phyloP scores from a whole-genome alignment of 2,113 vertebrate genomes.

The Brienomyrus brachyistius region DNA sequence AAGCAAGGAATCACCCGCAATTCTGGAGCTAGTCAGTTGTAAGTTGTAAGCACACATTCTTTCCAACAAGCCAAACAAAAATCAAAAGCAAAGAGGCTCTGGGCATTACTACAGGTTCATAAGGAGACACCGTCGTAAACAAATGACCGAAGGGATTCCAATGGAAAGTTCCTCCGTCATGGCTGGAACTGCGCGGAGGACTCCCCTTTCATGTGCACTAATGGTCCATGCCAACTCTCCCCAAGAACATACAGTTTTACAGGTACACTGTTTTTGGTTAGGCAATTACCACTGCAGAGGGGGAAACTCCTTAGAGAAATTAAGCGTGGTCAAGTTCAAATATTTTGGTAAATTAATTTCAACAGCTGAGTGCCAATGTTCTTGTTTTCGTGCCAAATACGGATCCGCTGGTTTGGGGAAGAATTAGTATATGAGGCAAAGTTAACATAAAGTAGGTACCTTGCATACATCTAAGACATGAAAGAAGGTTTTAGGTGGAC shows the following conservation, averaged over 20 bases:
- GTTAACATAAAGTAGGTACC: neutral
- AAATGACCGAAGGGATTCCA: conserved; percentile 44
- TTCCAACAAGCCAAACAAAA: conserved; percentile 67
- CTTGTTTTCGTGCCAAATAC: conserved; percentile 21
- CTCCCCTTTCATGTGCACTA: conserved; percentile 42
- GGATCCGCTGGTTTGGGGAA: conserved; percentile 7
- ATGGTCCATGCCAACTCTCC: conserved; percentile 31
- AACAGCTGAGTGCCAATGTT: conserved; percentile 31
- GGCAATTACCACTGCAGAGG: conserved; percentile 34
- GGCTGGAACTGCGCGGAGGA: conserved; percentile 45
- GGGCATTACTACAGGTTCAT: conserved; percentile 40
- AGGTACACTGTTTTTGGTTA: conserved; percentile 44
- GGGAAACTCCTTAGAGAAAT: conserved; percentile 35
- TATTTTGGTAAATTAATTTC: conserved; percentile 50
- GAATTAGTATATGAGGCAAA: neutral
- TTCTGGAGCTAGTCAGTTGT: conserved; percentile 71
- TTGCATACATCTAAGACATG: neutral
- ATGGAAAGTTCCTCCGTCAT: conserved; percentile 50
- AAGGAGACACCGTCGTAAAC: conserved; percentile 62
- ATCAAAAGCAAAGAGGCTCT: conserved; percentile 55
- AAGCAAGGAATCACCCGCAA: conserved; percentile 79
- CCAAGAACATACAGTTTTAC: conserved; percentile 41
- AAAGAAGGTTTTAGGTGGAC: neutral
- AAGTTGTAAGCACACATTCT: conserved; percentile 78
- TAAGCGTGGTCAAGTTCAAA: conserved; percentile 44